These are phyloP conservation scores for Drosophila micromelanica DNA, from an alignment of 1,140 invertebrate species.

Conservation along the genomic window DNA sequence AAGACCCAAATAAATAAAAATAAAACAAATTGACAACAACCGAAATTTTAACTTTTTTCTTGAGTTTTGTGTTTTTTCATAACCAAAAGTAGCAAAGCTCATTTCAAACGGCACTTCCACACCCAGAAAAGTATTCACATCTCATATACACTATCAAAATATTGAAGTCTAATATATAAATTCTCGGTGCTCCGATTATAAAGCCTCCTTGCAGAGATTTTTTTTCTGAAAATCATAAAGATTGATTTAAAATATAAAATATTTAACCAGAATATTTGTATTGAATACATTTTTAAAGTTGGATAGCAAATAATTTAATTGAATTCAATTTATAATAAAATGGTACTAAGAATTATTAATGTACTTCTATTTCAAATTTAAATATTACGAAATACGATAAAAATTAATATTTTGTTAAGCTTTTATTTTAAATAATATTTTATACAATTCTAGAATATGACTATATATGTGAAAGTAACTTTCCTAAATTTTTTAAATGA, in stretches of 20 bases:
- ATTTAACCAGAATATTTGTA: too few relatives aligned
- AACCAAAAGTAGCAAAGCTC: conserved; percentile 53
- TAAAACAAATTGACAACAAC: conserved; percentile 33
- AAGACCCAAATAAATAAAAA: conserved; percentile 47
- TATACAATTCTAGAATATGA: too few relatives aligned
- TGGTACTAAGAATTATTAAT: too few relatives aligned
- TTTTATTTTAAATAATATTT: not conserved
- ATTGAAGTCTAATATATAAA: not conserved
- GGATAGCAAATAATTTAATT: too few relatives aligned
- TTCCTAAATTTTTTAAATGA: not conserved
- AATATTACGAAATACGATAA: too few relatives aligned
- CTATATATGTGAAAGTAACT: too few relatives aligned
- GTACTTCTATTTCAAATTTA: too few relatives aligned
- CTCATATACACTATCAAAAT: conserved; percentile 6
- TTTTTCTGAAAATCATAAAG: not conserved
- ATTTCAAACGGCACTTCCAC: conserved; percentile 56
- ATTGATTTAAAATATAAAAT: not conserved
- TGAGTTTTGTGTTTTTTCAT: conserved; percentile 62
- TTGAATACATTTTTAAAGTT: too few relatives aligned
- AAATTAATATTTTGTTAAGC: too few relatives aligned
- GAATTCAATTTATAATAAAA: too few relatives aligned
- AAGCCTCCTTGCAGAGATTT: conserved; percentile 15
- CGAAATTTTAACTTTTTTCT: conserved; percentile 57
- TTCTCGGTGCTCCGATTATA: conserved; percentile 9
- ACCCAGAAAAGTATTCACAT: conserved; percentile 8